Conservation (phyloP, 2,888 invertebrate genomes). For the Drosophila acutilabella region DNA sequence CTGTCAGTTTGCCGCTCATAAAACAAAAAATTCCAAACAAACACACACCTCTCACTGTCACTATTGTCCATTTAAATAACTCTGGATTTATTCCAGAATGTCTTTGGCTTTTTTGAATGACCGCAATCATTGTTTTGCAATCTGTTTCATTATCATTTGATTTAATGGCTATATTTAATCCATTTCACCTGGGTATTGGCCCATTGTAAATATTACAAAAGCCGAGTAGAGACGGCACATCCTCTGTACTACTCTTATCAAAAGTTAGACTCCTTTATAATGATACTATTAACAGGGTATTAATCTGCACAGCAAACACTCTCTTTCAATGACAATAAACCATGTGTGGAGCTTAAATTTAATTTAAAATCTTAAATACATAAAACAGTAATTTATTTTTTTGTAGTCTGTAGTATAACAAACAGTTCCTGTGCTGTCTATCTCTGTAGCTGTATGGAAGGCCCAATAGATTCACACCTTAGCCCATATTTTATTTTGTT, state of each 20-base stretch:
- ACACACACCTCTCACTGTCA: neutral
- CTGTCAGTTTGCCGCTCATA: neutral
- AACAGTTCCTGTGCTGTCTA: slow-evolving; percentile 1
- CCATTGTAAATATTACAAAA: slow-evolving; percentile 45
- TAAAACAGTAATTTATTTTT: neutral
- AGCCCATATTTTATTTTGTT: neutral
- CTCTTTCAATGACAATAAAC: neutral
- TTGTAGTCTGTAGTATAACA: neutral
- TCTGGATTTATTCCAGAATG: slow-evolving; percentile 21
- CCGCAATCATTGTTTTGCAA: slow-evolving; percentile 4
- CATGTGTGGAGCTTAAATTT: neutral
- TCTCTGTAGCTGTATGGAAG: neutral
- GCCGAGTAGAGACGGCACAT: too few relatives aligned
- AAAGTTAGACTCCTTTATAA: too few relatives aligned
- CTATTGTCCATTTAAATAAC: slow-evolving; percentile 3
- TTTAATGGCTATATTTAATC: slow-evolving; percentile 15
- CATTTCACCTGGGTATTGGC: slow-evolving; percentile 50
- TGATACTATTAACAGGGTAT: neutral
- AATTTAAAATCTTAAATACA: neutral
- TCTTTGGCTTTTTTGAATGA: neutral
- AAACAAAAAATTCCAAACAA: neutral
- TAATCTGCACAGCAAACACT: neutral
- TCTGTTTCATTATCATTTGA: slow-evolving; percentile 16
- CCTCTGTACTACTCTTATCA: too few relatives aligned
- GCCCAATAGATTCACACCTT: neutral